phyloP scores from a whole-genome alignment of 92 coral and sea anemone genomes.

The Palythoa grandiflora region DNA sequence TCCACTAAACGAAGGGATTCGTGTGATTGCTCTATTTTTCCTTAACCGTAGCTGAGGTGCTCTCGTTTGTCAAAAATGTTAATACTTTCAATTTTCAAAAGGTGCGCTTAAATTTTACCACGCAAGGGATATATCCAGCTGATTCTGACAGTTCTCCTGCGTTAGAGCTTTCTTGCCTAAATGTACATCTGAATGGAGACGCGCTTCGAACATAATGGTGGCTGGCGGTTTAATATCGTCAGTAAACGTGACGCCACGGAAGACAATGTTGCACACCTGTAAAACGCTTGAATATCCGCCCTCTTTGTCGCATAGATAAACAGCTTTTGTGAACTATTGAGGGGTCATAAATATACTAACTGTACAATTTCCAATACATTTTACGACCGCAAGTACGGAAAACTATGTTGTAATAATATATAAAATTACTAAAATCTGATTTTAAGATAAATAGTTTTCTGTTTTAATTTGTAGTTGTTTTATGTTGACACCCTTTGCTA shows the following conservation, averaged over 20 bases:
- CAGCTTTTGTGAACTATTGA: conserved; percentile 65
- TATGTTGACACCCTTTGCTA: background rate
- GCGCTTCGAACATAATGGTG: background rate
- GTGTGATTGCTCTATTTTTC: background rate
- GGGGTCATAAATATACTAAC: conserved; percentile 12
- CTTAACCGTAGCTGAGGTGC: background rate
- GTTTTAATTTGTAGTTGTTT: background rate
- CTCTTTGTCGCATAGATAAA: conserved; percentile 53
- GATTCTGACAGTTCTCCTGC: background rate
- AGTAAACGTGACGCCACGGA: conserved; percentile 18
- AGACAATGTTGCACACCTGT: conserved; percentile 30
- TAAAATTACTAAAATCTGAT: background rate
- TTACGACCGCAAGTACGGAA: background rate
- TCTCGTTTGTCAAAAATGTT: conserved; percentile 2
- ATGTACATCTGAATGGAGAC: background rate
- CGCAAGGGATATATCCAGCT: conserved; percentile 16
- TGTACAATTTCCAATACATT: background rate
- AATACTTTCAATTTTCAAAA: background rate
- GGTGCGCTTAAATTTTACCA: background rate
- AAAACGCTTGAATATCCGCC: conserved; percentile 21
- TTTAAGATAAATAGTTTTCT: background rate
- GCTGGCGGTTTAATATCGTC: background rate
- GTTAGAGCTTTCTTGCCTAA: background rate
- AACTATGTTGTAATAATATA: background rate
- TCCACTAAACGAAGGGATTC: background rate